Percentiles rank a stretch among this genome's conserved stretches.
Evolutionary conservation across 2,113 vertebrate genomes (phyloP).

Genomic region (Bubalus kerabau): DNA sequence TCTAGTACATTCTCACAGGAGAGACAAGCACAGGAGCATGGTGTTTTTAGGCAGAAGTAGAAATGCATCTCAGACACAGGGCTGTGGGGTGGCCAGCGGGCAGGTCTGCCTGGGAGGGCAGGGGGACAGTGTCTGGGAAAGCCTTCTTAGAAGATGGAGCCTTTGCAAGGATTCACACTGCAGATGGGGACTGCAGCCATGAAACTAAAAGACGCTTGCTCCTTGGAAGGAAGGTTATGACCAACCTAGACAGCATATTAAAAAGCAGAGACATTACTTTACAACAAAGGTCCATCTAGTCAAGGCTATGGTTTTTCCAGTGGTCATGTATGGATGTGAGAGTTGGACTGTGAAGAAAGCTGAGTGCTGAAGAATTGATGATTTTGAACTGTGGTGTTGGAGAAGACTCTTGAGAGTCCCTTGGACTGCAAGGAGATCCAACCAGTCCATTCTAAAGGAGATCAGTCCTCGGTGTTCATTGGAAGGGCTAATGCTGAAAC

Average conservation of each 20-base stretch:
- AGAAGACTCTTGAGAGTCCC: neutral
- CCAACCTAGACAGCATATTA: neutral
- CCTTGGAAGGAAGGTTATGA: neutral
- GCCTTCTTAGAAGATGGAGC: neutral
- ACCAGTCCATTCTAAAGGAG: neutral
- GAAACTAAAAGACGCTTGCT: neutral
- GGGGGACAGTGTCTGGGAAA: neutral
- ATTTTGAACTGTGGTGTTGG: neutral
- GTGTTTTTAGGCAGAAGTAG: neutral
- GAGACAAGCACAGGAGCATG: neutral
- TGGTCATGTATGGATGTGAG: neutral
- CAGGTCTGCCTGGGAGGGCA: neutral
- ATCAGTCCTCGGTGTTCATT: neutral
- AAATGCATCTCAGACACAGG: neutral
- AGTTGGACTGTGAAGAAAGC: neutral
- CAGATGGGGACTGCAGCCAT: neutral
- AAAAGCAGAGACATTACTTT: neutral
- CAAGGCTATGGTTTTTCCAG: neutral
- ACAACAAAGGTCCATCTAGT: neutral
- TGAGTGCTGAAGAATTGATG: accelerated
- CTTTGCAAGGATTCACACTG: neutral
- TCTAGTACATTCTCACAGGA: neutral
- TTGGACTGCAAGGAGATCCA: neutral
- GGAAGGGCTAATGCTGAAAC: neutral
- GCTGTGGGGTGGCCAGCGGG: accelerated